These are phyloP conservation scores for Amblyornis subalaris DNA, from an alignment of 2,113 vertebrate species.

Conservation along the genomic window DNA sequence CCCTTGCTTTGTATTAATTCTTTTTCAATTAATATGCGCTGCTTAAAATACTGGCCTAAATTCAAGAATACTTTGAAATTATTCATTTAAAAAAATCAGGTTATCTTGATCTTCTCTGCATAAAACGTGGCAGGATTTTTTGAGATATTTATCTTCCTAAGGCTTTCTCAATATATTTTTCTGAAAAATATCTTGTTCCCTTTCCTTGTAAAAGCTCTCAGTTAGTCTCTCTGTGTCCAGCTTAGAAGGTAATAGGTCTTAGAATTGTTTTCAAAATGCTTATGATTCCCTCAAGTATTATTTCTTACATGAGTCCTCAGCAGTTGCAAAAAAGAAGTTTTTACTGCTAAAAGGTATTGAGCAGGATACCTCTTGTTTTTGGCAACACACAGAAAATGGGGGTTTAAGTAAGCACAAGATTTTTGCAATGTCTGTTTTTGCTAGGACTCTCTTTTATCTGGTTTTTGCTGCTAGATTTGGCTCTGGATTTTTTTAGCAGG, in stretches of 20 bases:
- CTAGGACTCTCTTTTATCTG: background rate
- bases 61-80: background rate
- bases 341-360: background rate
- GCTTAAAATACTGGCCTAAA: background rate
- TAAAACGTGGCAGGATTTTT: background rate
- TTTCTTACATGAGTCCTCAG: background rate
- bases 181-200: background rate
- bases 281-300: background rate
- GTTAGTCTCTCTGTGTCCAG: background rate
- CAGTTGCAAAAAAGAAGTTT: background rate
- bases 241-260: background rate
- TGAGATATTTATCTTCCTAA: background rate
- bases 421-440: background rate
- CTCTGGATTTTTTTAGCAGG: background rate
- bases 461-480: background rate
- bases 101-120: background rate
- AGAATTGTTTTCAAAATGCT: background rate
- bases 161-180: background rate
- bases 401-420: background rate
- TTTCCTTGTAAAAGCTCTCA: background rate
- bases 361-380: background rate
- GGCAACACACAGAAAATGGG: background rate
- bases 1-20: background rate
- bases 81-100: background rate
- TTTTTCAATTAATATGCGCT: background rate